phyloP scores from a whole-genome alignment of 1,140 invertebrate species.

The Drosophila ficusphila region DNA sequence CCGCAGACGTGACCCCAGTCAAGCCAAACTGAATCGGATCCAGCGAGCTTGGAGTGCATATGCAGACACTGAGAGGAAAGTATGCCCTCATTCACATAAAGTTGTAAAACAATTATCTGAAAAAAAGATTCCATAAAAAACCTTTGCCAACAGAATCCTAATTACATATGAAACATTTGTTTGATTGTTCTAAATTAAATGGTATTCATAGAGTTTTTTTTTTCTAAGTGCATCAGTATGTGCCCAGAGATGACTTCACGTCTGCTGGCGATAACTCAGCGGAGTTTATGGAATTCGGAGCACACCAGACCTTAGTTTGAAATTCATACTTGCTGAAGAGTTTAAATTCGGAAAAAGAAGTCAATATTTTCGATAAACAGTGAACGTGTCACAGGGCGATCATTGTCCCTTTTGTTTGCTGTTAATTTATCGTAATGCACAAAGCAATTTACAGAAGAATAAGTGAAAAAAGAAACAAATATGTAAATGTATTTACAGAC shows the following conservation, averaged over 20 bases:
- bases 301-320: slow-evolving; percentile 26
- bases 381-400: slow-evolving; percentile 49
- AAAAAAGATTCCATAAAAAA: no score
- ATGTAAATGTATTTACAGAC: slow-evolving; percentile 58
- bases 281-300: slow-evolving; percentile 59
- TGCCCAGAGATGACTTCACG: slow-evolving; percentile 74
- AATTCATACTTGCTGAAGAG: slow-evolving; percentile 34
- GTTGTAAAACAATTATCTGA: no score
- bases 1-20: slow-evolving; percentile 61
- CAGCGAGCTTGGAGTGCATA: slow-evolving; percentile 24
- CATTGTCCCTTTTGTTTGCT: slow-evolving; percentile 37
- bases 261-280: slow-evolving; percentile 76
- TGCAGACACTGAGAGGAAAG: slow-evolving; percentile 6
- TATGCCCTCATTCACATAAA: no score
- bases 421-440: slow-evolving; percentile 76
- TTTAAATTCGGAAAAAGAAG: slow-evolving; percentile 52
- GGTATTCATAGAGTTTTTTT: no score
- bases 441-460: slow-evolving; percentile 60
- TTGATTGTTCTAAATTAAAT: no score
- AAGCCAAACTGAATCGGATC: slow-evolving; percentile 53
- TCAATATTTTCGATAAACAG: slow-evolving; percentile 63
- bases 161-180: no score
- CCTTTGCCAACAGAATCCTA: no score
- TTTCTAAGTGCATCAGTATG: slow-evolving; percentile 1
- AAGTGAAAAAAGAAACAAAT: slow-evolving; percentile 13